These are phyloP conservation scores for Protophormia terraenovae DNA, from an alignment of 2,888 invertebrate genomes.

Conservation along the genomic window DNA sequence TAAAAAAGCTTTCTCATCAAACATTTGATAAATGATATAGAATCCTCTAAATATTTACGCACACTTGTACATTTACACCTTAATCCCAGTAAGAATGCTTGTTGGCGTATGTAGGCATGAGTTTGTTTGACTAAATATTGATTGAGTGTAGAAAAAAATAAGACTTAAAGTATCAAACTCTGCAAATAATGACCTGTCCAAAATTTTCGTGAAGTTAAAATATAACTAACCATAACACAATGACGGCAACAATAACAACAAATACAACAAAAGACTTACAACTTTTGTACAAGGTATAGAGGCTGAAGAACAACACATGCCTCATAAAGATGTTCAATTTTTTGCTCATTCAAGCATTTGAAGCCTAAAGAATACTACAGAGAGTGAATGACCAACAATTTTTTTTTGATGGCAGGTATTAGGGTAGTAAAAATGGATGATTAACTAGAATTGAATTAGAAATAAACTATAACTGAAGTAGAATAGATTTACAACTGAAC, in stretches of 20 bases:
- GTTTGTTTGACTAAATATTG: neutral
- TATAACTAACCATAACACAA: neutral
- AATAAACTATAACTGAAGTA: no score
- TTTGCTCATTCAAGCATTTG: neutral
- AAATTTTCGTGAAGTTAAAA: neutral
- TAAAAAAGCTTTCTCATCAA: neutral
- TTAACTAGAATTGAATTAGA: no score
- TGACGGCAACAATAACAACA: neutral
- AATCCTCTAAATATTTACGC: neutral
- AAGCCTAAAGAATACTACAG: neutral
- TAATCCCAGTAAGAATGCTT: neutral
- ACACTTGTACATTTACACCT: neutral
- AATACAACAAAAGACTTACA: neutral
- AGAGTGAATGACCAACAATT: neutral
- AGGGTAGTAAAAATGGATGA: no score
- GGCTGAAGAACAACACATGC: neutral
- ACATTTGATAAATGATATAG: neutral
- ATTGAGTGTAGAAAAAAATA: neutral
- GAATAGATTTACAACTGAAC: no score
- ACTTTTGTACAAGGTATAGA: no score
- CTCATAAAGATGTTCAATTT: constrained; percentile 15
- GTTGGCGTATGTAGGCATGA: neutral
- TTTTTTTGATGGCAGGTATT: no score
- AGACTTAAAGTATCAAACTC: neutral
- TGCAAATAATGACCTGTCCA: constrained; percentile 15